Base-by-base conservation (phyloP, 2,797 vertebrate genomes). In the Syndactyla subalaris region DNA sequence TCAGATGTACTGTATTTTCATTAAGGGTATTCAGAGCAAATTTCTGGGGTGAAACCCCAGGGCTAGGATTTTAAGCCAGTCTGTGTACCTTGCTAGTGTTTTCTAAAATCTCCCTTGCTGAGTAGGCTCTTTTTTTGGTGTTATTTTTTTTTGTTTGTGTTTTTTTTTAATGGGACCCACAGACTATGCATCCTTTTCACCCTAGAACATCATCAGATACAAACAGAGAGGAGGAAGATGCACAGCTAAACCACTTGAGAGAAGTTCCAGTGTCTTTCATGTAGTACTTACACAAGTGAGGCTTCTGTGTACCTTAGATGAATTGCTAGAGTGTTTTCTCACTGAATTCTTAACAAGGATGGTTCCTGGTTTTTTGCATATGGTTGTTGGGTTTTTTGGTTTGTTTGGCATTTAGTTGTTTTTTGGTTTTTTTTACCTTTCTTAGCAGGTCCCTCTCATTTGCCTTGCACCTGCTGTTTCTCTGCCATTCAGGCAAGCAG, bases 401-500 rank as follows among this genome's bases (percentile, higher is more conserved):
- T 62, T 30, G 39, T 18, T 46, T 22, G 45, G 45, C 45, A 46
- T 34, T 65, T 10, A 1, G 23, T 24, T 61, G 21, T 45, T 45
- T 18, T 34, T 58, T 10, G 1, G 22, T 19, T 36, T 14, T 24
- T 67, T 71, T 19, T 17, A 19, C 17, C 6, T 63, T 68, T 39
- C 45, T 67, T 78, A 92, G 17, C 88, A 84, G 26, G 63, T 86
- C 55, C 39, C 24, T 88, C 48, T 77, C 4, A 3, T 87, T 92
- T 93, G 83, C 89, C 46, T 92, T 92, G 89, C 80, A 94, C 70
- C 91, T 92, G 82, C 92, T 96, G 89, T 93, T 93, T 75, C 73
- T 88, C 66, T 93, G 55, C 89, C 86, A 63, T 90, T 94, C 59
- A 92, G 90, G 88, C 90, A 95, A 63, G n/a, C 4, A 1, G 54